Conservation (phyloP, 2,797 vertebrate genomes). For the Hyperoplus lanceolatus region DNA sequence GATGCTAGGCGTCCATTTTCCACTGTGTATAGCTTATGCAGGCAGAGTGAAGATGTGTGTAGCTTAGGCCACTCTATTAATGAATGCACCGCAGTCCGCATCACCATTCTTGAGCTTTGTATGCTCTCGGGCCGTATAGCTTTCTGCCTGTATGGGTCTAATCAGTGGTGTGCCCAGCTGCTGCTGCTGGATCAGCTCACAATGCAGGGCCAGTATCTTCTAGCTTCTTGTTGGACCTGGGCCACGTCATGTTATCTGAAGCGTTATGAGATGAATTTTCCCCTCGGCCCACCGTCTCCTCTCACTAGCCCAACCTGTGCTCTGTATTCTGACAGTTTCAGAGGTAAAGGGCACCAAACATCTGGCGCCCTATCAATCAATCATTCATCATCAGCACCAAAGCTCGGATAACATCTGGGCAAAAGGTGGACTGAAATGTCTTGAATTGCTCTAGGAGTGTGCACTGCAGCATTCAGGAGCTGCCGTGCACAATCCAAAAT, state of each 20-base stretch:
- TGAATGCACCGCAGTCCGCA: slow-evolving; percentile 85
- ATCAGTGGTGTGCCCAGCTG: slow-evolving; percentile 43
- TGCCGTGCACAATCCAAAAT: slow-evolving; percentile 39
- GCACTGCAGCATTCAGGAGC: slow-evolving; percentile 69
- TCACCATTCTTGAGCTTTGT: slow-evolving; percentile 70
- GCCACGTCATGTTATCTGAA: slow-evolving; percentile 60
- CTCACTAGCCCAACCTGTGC: slow-evolving; percentile 32
- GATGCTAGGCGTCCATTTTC: slow-evolving; percentile 84
- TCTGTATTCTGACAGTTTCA: slow-evolving; percentile 28
- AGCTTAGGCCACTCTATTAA: slow-evolving; percentile 66
- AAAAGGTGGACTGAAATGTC: slow-evolving; percentile 52
- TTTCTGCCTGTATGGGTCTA: slow-evolving; percentile 47
- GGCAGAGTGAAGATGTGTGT: slow-evolving; percentile 67
- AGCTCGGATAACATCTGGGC: slow-evolving; percentile 50
- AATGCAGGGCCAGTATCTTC: slow-evolving; percentile 49
- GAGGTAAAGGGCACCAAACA: slow-evolving; percentile 57
- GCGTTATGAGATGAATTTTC: slow-evolving; percentile 27
- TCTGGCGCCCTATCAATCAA: slow-evolving; percentile 57
- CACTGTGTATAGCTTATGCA: slow-evolving; percentile 70
- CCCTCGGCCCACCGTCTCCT: slow-evolving; percentile 25
- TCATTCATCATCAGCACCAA: slow-evolving; percentile 34
- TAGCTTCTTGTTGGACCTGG: slow-evolving; percentile 60
- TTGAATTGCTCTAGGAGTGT: slow-evolving; percentile 47
- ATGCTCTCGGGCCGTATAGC: slow-evolving; percentile 51
- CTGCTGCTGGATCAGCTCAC: slow-evolving; percentile 36